phyloP scores from a whole-genome alignment of 2,113 vertebrate genomes.

The Regulus satrapa region DNA sequence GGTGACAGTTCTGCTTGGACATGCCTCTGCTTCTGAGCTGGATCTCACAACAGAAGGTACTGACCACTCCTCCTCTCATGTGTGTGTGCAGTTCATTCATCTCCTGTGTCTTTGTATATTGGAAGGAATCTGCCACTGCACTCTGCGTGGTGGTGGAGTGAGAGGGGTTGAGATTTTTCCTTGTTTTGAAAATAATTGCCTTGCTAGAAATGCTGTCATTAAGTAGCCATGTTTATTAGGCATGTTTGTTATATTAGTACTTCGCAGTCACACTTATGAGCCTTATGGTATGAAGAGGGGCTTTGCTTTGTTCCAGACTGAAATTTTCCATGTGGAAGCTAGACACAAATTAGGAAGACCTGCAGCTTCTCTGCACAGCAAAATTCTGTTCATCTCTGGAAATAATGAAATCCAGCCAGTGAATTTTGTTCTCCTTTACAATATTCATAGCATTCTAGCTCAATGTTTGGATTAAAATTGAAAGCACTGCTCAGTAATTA shows the following conservation, averaged over 20 bases:
- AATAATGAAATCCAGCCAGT: neutral
- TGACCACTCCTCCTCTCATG: neutral
- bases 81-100: neutral
- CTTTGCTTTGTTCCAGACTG: neutral
- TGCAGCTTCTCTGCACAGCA: neutral
- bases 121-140: neutral
- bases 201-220: neutral
- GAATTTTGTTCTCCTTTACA: neutral
- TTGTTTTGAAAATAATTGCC: neutral
- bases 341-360: neutral
- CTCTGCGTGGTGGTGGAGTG: rapidly evolving
- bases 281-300: neutral
- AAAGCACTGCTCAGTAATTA: neutral
- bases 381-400: neutral
- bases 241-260: neutral
- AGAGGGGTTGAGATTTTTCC: neutral
- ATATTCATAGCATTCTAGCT: neutral
- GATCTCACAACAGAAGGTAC: conserved; percentile 49
- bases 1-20: neutral
- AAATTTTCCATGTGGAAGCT: neutral
- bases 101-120: rapidly evolving
- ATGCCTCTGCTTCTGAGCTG: conserved; percentile 14
- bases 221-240: neutral
- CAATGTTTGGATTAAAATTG: neutral
- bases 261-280: neutral